A percentile compares a stretch with the other conserved stretches of the same genome.
These are phyloP conservation scores for Onthophagus taurus DNA, from an alignment of 1,140 invertebrate genomes.

Conservation along the genomic window DNA sequence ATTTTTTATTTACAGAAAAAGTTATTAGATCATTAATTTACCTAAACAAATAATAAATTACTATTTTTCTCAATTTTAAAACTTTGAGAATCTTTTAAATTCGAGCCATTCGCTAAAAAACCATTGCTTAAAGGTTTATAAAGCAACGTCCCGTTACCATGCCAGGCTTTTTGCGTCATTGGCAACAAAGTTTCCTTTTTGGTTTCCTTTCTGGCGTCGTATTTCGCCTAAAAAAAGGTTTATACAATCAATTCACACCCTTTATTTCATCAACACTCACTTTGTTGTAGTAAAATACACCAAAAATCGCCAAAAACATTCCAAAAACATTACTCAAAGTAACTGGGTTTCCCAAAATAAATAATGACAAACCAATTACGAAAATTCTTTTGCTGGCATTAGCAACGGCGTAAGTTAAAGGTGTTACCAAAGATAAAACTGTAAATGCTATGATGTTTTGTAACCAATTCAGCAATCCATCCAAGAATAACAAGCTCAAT, in stretches of 20 bases:
- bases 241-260: constrained; percentile 15
- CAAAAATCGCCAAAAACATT: constrained; percentile 83
- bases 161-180: constrained; percentile 34
- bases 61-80: constrained; percentile 21
- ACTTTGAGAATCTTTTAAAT: constrained; percentile 11
- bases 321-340: constrained; percentile 79
- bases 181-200: constrained; percentile 46
- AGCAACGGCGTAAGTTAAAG: constrained; percentile 90
- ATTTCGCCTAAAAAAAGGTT: constrained; percentile 52
- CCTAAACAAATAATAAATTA: constrained; percentile 25
- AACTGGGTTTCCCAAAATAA: constrained; percentile 87
- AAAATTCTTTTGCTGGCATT: constrained; percentile 93
- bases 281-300: constrained; percentile 85
- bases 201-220: constrained; percentile 52
- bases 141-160: constrained; percentile 22
- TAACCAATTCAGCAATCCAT: constrained; percentile 86
- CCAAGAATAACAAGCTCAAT: constrained; percentile 59
- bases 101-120: constrained; percentile 14
- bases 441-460: constrained; percentile 95
- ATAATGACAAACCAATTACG: constrained; percentile 80
- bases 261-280: constrained; percentile 30
- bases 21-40: constrained; percentile 6
- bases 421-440: constrained; percentile 78
- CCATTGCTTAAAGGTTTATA: constrained; percentile 12
- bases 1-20: no score